Conservation (phyloP, 92 coral and sea anemone genomes). For the Porites divaricata region DNA sequence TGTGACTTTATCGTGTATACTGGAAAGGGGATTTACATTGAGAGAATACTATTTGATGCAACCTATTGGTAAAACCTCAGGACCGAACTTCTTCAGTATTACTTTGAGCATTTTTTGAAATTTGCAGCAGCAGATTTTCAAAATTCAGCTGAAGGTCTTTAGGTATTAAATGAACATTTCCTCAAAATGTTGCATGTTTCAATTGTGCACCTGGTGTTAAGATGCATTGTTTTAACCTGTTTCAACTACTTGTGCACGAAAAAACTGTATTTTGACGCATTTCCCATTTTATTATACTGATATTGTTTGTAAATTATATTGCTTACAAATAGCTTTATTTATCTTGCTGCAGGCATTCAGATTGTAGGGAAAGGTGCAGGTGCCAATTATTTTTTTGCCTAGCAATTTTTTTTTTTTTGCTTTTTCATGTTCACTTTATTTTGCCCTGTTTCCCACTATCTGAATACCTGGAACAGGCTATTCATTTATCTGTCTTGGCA, state of each 20-base stretch:
- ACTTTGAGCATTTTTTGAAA: constrained; percentile 32
- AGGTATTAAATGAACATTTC: background rate
- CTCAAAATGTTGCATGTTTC: constrained; percentile 25
- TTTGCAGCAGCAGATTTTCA: constrained; percentile 44
- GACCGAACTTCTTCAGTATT: constrained; percentile 16
- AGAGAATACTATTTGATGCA: constrained; percentile 40
- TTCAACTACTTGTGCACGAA: constrained; percentile 18
- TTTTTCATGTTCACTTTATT: constrained; percentile 11
- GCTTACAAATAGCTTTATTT: constrained; percentile 23
- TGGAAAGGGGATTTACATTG: constrained; percentile 23
- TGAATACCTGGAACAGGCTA: background rate
- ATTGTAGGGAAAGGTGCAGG: constrained; percentile 27
- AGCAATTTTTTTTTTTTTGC: background rate
- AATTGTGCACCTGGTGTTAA: constrained; percentile 26
- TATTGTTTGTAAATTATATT: constrained; percentile 22
- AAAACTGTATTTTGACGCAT: constrained; percentile 27
- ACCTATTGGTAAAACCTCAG: constrained; percentile 28
- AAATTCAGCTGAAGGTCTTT: constrained; percentile 10
- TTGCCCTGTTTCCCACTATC: constrained; percentile 22
- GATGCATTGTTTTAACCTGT: constrained; percentile 22
- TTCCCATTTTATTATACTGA: constrained; percentile 26
- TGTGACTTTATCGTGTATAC: too few species aligned
- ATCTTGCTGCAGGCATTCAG: constrained; percentile 24
- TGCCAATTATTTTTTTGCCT: constrained; percentile 19
- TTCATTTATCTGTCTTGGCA: constrained; percentile 9